Evolutionary conservation across 2,113 vertebrate genomes (phyloP).

Genomic region (Proteles cristata): DNA sequence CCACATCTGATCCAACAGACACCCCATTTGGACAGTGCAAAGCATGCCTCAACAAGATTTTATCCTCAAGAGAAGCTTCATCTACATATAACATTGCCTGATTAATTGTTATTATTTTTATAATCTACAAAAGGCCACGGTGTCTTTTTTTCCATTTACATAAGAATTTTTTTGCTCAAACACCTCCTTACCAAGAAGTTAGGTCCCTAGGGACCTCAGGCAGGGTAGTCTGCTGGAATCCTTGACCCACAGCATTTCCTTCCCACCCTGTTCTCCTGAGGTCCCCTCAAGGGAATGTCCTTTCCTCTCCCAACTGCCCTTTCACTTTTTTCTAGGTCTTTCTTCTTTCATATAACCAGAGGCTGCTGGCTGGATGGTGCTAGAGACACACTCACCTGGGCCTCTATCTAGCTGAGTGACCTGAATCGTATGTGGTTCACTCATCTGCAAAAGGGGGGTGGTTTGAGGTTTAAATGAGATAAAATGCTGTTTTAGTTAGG

Average conservation of each 20-base stretch:
- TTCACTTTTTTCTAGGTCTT: background rate
- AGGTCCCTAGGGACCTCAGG: background rate
- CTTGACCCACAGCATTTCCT: background rate
- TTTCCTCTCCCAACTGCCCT: background rate
- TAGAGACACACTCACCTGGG: background rate
- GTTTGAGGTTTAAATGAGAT: background rate
- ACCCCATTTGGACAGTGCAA: background rate
- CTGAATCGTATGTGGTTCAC: background rate
- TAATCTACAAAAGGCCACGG: background rate
- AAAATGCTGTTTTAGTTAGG: background rate
- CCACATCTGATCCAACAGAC: too few species aligned
- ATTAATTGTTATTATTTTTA: background rate
- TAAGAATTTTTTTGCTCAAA: background rate
- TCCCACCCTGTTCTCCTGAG: background rate
- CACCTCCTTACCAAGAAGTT: background rate
- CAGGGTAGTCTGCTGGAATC: background rate
- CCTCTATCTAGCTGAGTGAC: background rate
- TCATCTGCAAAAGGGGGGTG: background rate
- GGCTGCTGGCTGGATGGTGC: background rate
- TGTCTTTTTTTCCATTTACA: background rate
- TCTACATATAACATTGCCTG: background rate
- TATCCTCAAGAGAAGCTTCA: background rate
- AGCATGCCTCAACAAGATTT: background rate
- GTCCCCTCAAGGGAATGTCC: background rate
- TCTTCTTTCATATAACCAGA: background rate